Conservation (phyloP, 2,113 vertebrate species). For the Rhinolophus sinicus region DNA sequence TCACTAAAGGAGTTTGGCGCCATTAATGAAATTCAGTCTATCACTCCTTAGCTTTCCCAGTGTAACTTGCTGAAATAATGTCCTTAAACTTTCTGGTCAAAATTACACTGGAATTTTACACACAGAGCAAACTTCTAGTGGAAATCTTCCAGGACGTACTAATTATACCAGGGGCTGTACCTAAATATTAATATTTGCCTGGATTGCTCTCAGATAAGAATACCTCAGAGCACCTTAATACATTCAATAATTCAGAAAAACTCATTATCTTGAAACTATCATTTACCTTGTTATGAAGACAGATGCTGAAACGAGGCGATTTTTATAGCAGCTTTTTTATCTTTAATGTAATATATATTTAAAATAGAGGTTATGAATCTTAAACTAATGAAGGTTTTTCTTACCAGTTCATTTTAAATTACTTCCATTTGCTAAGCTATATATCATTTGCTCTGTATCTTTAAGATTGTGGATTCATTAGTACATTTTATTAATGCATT, state of each 20-base stretch:
- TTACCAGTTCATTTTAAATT: constrained; percentile 67
- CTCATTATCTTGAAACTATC: constrained; percentile 67
- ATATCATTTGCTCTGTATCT: constrained; percentile 53
- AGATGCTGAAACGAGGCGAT: constrained; percentile 46
- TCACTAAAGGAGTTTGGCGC: constrained; percentile 3
- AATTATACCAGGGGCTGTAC: constrained; percentile 61
- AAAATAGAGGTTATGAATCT: constrained; percentile 67
- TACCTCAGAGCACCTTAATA: constrained; percentile 53
- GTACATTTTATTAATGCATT: constrained; percentile 46
- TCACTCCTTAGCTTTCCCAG: constrained; percentile 37
- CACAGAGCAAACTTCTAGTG: not conserved
- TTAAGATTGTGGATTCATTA: constrained; percentile 53
- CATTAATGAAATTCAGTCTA: constrained; percentile 54
- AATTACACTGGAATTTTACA: constrained; percentile 26
- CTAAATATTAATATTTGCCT: constrained; percentile 75
- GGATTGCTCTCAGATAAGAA: constrained; percentile 59
- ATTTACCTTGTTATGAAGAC: constrained; percentile 70
- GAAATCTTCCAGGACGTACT: constrained; percentile 40
- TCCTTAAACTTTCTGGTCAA: constrained; percentile 49
- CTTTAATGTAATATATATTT: constrained; percentile 70
- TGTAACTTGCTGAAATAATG: constrained; percentile 62
- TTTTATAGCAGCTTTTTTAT: constrained; percentile 67
- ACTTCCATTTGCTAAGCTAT: constrained; percentile 60
- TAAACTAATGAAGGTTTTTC: constrained; percentile 69
- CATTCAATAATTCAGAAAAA: constrained; percentile 62